These are phyloP conservation scores for Radopholus similis DNA, from an alignment of 1,140 invertebrate species.

Conservation along the genomic window DNA sequence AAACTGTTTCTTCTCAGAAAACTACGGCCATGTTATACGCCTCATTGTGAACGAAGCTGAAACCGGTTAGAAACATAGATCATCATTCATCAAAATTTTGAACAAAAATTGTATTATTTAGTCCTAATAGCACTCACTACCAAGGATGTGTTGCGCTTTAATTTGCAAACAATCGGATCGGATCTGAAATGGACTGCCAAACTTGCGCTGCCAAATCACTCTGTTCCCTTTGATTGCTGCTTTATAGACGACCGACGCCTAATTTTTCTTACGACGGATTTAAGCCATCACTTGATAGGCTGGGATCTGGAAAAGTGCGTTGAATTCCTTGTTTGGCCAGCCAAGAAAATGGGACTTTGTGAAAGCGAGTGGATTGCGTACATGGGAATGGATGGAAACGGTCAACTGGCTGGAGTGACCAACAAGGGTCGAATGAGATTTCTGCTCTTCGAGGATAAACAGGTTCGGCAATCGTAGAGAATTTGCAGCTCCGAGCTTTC, in stretches of 20 bases:
- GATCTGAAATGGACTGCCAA: background rate
- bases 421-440: slow-evolving; percentile 6
- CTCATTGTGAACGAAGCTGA: background rate
- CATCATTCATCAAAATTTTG: too few relatives aligned
- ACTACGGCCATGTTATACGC: background rate
- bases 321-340: background rate
- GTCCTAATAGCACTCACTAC: too few relatives aligned
- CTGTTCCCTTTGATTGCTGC: background rate
- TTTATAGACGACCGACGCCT: background rate
- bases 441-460: background rate
- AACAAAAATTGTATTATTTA: too few relatives aligned
- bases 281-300: background rate
- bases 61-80: too few relatives aligned
- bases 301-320: background rate
- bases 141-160: too few relatives aligned
- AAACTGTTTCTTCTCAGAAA: slow-evolving; percentile 2
- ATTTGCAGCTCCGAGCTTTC: too few relatives aligned
- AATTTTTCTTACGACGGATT: background rate
- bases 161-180: too few relatives aligned
- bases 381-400: background rate
- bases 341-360: background rate
- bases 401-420: background rate
- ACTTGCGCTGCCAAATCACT: background rate
- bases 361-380: slow-evolving; percentile 8
- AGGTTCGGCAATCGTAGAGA: too few relatives aligned